Base-by-base conservation (phyloP, 2,888 invertebrate species). In the Eustalomyia histrio region DNA sequence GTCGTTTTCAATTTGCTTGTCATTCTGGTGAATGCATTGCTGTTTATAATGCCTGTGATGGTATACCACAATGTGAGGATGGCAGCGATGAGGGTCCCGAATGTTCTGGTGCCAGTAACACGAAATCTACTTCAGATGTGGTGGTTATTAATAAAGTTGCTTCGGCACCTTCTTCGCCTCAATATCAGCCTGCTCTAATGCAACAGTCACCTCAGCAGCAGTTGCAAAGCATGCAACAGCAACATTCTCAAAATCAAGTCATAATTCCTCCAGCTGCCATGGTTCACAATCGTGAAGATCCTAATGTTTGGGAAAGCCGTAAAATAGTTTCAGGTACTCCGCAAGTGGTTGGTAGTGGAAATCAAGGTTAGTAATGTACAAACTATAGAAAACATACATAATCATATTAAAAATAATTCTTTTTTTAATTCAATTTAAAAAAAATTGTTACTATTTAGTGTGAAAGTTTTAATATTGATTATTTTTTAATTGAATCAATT, bases 31-130 rank as follows among this genome's bases (percentile, higher is more conserved):
- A 98, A 90, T 98, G 98, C 90, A 97, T 98, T 86, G 98, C 97
- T 7, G 93, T 97, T 85, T 98, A 98, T 91, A 98, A 98, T 91
- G 97, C 96, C 9, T 98, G 98, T 88, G 97, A 98, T 90, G 97
- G 97, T 67, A 96, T 98, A 85, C 95, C 97, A 29, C 97, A 97
- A 91, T 97, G 96, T 90, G 93, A 95, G 1, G 97, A 98, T 91
- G 96, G 95, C 83, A 97, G 97, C 88, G 98, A 98, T 90, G 97
- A 97, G 91, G 96, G 95, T 64, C 94, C 95, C 33, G 97, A 97
- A 88, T 90, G 89, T 76, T 86, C 85, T 68, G 85, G 86, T n/a
- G 85, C 88, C 21, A 85, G 85, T 52, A 61, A 69, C 50, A 21
- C 76, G 4, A 80, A 83, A 63, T 52, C 78, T n/a, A 33, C 43